These are phyloP conservation scores for Oncorhynchus tshawytscha DNA, from an alignment of 2,113 vertebrate species.

Conservation along the genomic window DNA sequence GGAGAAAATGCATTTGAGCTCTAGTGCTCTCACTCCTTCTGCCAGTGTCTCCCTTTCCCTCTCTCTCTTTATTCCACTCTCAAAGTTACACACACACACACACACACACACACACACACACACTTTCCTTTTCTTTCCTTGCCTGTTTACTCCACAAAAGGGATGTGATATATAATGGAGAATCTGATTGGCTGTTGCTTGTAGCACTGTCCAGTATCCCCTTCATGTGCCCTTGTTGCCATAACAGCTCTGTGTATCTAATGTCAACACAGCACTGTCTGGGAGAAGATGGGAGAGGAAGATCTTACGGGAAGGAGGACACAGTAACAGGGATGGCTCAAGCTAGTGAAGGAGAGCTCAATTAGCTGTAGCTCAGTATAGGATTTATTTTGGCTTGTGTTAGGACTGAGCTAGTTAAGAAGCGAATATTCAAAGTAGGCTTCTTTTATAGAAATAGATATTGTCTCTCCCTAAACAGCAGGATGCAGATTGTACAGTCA, in stretches of 20 bases:
- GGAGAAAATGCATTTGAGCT: not conserved
- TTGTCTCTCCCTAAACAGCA: too few species aligned
- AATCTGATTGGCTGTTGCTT: not conserved
- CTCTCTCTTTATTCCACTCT: not conserved
- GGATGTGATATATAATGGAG: not conserved
- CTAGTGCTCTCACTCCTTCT: not conserved
- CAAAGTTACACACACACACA: not conserved
- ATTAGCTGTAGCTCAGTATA: too few species aligned
- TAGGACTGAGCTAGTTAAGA: too few species aligned
- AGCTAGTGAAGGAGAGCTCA: not conserved
- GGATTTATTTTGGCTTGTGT: too few species aligned
- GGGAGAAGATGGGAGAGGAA: slow-evolving; percentile 10
- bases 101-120: not conserved
- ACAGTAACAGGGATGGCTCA: not conserved
- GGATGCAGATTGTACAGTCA: too few species aligned
- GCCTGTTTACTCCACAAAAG: not conserved
- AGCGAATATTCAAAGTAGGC: too few species aligned
- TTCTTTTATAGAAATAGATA: too few species aligned
- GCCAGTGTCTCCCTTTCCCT: not conserved
- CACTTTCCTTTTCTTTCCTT: not conserved
- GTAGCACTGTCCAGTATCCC: not conserved
- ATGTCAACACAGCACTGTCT: slow-evolving; percentile 33
- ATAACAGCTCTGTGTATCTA: slow-evolving; percentile 41
- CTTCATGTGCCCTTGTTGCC: slow-evolving; percentile 19
- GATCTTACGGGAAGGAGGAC: not conserved